phyloP scores from a whole-genome alignment of 2,888 invertebrate genomes.

The Cantharis flavilabris region DNA sequence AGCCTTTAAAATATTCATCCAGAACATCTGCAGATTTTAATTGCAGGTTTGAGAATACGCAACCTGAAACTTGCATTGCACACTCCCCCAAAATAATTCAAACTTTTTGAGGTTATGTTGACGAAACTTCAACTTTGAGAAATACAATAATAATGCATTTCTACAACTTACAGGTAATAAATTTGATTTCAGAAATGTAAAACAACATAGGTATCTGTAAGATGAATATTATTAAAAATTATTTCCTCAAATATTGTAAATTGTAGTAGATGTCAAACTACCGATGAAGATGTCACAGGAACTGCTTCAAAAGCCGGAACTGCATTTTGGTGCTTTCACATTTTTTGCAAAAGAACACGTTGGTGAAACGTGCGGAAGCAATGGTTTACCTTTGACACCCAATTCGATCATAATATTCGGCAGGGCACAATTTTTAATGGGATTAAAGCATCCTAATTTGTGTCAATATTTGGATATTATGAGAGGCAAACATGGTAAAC shows the following conservation, averaged over 20 bases:
- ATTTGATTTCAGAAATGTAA: background rate
- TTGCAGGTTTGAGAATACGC: background rate
- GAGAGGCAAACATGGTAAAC: constrained; percentile 90
- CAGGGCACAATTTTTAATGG: constrained; percentile 80
- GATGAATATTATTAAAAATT: background rate
- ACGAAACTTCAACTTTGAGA: background rate
- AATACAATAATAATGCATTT: background rate
- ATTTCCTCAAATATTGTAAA: background rate
- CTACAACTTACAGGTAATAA: background rate
- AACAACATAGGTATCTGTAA: background rate
- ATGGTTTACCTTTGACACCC: constrained; percentile 94
- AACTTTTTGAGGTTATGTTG: background rate
- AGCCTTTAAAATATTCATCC: background rate
- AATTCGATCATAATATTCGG: constrained; percentile 95
- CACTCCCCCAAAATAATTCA: background rate
- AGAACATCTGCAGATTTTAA: background rate
- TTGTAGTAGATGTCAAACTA: background rate
- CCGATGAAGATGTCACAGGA: background rate
- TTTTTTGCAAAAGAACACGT: constrained; percentile 91
- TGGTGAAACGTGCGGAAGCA: constrained; percentile 90
- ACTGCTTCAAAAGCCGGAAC: constrained; percentile 55
- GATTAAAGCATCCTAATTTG: constrained; percentile 77
- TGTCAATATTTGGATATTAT: constrained; percentile 91
- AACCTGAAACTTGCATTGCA: background rate
- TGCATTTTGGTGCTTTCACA: constrained; percentile 82